Evolutionary conservation across 2,797 vertebrate genomes (phyloP), one percentile per base, ranked within the genome.

Genomic region (Ispidina picta): DNA sequence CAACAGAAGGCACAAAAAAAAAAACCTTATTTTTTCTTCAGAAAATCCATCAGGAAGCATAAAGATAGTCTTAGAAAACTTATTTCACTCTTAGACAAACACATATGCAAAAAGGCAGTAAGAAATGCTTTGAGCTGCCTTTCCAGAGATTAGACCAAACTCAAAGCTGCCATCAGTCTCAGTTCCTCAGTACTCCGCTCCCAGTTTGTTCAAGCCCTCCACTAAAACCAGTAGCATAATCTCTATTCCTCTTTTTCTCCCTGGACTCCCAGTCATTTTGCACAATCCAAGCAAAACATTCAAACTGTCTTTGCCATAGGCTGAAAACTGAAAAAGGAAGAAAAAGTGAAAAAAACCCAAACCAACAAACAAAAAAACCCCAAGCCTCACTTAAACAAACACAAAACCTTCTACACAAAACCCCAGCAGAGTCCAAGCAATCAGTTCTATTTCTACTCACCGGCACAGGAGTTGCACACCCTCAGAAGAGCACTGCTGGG

Each of bases 91-190:
- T 60, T 76, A 68, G 14, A n/a, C 25, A 70, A 49, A 22, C 33
- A 18, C 13, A 15, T 5, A 4, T 9, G 11, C 22, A 54, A 69
- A 70, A 48, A 56, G 13, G 14, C 76, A 12, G 6, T n/a, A 44
- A 87, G 28, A 77, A 87, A 37, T 1, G 0, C 15, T n/a, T 21
- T 16, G 28, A 0, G 0, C n/a, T 86, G 56, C 41, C 54, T 73
- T 88, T 51, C 12, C 48, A 37, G 71, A 54, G 74, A 17, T 73
- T 9, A 75, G 31, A n/a, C 37, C 33, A 49, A 81, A 48, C 15
- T 55, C 44, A 66, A 39, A 78, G 19, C 66, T 78, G 43, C 56
- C 39, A 5, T 26, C 64, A 81, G 29, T 8, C 22, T 49, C 79
- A 37, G 56, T 29, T 73, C 33, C 6, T 31, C 46, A 60, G 23